phyloP scores from a whole-genome alignment of 2,113 vertebrate genomes.

The Oryzias woworae region DNA sequence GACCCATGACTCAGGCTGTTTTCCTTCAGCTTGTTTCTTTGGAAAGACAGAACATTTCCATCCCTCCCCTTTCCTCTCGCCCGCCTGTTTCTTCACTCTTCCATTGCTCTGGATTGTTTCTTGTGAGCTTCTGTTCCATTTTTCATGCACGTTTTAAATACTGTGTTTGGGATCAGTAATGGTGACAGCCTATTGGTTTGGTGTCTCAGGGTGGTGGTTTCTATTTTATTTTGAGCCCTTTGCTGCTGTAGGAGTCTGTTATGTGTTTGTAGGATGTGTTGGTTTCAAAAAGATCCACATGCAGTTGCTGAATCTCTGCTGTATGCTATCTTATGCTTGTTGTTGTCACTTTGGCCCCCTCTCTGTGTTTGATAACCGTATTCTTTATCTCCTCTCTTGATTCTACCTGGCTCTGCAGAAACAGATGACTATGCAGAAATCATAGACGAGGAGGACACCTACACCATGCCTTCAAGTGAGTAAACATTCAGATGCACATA shows the following conservation, averaged over 20 bases:
- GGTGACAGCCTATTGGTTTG: conserved; percentile 53
- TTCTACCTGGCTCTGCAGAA: conserved; percentile 76
- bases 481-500: conserved; percentile 25
- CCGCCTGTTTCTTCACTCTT: conserved; percentile 15
- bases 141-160: conserved; percentile 12
- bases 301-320: neutral
- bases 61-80: conserved; percentile 53
- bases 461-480: conserved; percentile 99
- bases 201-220: conserved; percentile 25
- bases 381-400: neutral
- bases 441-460: conserved; percentile 97
- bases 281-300: no score
- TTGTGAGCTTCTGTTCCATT: conserved; percentile 8
- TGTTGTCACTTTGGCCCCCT: conserved; percentile 1
- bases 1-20: conserved; percentile 74
- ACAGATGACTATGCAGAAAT: conserved; percentile 99
- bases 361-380: neutral
- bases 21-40: conserved; percentile 57
- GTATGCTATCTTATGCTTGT: neutral
- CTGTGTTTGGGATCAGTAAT: conserved; percentile 38
- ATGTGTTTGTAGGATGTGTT: no score
- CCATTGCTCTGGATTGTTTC: conserved; percentile 15
- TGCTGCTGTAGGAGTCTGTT: neutral
- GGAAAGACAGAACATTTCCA: conserved; percentile 61
- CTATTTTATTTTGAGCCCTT: conserved; percentile 11